phyloP scores from a whole-genome alignment of 92 coral and sea anemone genomes.

The Paramuricea clavata region DNA sequence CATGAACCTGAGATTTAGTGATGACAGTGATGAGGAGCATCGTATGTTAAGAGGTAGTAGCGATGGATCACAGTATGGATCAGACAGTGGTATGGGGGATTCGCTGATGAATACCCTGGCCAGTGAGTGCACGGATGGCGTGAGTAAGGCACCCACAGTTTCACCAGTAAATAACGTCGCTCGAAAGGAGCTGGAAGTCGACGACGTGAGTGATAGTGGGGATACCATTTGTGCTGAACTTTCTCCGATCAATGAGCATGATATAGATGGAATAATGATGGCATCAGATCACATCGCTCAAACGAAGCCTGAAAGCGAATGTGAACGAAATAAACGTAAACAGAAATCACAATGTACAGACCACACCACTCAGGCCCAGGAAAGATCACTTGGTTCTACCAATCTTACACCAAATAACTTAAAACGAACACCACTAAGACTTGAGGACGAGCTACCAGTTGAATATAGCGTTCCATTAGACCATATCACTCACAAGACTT shows the following conservation, averaged over 20 bases:
- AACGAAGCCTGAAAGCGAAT: not conserved
- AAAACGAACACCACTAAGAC: not conserved
- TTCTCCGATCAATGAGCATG: not conserved
- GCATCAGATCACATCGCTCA: not conserved
- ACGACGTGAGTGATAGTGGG: not conserved
- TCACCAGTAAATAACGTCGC: not conserved
- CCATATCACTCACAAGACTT: not conserved
- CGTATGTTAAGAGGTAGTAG: slow-evolving; percentile 22
- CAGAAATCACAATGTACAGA: not conserved
- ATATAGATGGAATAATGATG: not conserved
- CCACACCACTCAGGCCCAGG: not conserved
- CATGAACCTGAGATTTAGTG: slow-evolving; percentile 70
- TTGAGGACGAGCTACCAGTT: not conserved
- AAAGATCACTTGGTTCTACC: too few species aligned
- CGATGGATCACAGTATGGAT: slow-evolving; percentile 52
- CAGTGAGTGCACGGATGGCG: slow-evolving; percentile 36
- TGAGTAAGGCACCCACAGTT: not conserved
- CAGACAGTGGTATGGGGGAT: slow-evolving; percentile 58
- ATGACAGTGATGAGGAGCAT: slow-evolving; percentile 73
- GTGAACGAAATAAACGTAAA: not conserved
- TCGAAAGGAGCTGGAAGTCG: not conserved
- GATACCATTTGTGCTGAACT: not conserved
- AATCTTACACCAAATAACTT: not conserved
- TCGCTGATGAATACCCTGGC: slow-evolving; percentile 41
- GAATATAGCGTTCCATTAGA: not conserved